phyloP scores from a whole-genome alignment of 2,113 vertebrate species.

The Sardina pilchardus region DNA sequence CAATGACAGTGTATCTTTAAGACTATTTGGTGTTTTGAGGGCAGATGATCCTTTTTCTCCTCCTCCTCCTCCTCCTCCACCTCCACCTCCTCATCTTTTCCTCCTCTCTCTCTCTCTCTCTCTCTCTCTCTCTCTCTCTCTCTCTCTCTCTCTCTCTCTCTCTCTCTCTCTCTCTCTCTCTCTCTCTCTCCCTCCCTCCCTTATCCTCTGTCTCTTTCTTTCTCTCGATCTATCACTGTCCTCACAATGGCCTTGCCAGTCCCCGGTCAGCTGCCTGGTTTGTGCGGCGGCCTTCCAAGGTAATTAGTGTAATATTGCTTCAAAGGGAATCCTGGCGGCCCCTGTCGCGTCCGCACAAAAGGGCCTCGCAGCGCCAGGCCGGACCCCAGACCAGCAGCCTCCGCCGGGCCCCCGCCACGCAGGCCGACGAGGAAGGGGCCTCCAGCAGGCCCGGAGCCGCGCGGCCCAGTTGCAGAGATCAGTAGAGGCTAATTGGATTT shows the following conservation, averaged over 20 bases:
- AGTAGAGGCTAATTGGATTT: constrained; percentile 76
- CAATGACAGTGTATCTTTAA: background rate
- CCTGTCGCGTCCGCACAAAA: constrained; percentile 72
- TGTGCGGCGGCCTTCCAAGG: constrained; percentile 72
- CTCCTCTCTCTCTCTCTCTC: constrained; percentile 22
- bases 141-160: constrained; percentile 22
- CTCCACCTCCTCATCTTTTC: constrained; percentile 33
- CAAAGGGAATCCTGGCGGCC: constrained; percentile 76
- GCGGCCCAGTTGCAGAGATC: constrained; percentile 51
- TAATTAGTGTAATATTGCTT: constrained; percentile 84
- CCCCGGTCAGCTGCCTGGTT: constrained; percentile 67
- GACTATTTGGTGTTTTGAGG: background rate
- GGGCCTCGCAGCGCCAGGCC: constrained; percentile 59
- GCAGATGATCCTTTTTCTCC: background rate
- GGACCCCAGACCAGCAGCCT: background rate
- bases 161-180: constrained; percentile 31
- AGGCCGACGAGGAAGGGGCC: constrained; percentile 57
- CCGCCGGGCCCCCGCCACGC: constrained; percentile 50
- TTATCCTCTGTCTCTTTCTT: constrained; percentile 3
- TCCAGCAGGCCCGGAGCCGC: constrained; percentile 65
- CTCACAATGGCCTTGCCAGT: constrained; percentile 62
- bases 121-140: constrained; percentile 38
- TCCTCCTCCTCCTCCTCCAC: too few species aligned
- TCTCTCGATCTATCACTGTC: constrained; percentile 43
- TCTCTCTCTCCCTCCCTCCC: constrained; percentile 46